phyloP scores from a whole-genome alignment of 2,113 vertebrate genomes.

The Pelecanoides urinatrix region DNA sequence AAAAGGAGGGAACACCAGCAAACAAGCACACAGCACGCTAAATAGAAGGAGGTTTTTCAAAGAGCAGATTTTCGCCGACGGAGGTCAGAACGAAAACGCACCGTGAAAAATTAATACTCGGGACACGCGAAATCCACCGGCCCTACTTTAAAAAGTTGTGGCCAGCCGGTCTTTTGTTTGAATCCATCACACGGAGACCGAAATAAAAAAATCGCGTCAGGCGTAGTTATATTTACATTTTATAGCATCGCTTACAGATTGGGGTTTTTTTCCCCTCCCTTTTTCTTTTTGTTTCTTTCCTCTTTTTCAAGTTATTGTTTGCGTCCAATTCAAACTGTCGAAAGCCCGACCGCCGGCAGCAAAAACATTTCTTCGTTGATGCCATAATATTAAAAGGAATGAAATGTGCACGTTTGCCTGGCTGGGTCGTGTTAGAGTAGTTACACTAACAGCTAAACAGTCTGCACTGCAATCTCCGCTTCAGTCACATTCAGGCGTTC shows the following conservation, averaged over 20 bases:
- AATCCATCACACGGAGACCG: not conserved
- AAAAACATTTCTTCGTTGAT: conserved; percentile 25
- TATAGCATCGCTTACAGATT: not conserved
- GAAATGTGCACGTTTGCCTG: conserved; percentile 4
- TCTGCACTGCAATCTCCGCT: conserved; percentile 25
- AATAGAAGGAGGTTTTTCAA: not conserved
- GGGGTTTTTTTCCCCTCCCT: rapidly evolving
- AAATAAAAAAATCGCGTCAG: not conserved
- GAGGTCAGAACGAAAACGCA: not conserved
- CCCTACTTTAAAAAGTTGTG: conserved; percentile 37
- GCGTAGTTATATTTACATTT: conserved; percentile 10
- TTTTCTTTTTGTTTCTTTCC: not conserved
- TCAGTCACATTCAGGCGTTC: conserved; percentile 27
- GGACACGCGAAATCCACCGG: not conserved
- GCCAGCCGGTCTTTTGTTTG: not conserved
- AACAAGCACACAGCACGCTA: not conserved
- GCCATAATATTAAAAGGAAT: not conserved
- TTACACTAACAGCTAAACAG: conserved; percentile 51
- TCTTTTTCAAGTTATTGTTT: not conserved
- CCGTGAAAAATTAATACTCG: not conserved
- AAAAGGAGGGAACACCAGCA: not conserved
- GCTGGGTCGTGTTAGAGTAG: not conserved
- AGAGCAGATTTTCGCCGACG: not conserved
- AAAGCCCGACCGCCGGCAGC: not conserved
- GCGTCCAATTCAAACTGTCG: not conserved